Evolutionary conservation across 2,113 vertebrate genomes (phyloP), one percentile per base, ranked within the genome.

Genomic region (Oryzias woworae): DNA sequence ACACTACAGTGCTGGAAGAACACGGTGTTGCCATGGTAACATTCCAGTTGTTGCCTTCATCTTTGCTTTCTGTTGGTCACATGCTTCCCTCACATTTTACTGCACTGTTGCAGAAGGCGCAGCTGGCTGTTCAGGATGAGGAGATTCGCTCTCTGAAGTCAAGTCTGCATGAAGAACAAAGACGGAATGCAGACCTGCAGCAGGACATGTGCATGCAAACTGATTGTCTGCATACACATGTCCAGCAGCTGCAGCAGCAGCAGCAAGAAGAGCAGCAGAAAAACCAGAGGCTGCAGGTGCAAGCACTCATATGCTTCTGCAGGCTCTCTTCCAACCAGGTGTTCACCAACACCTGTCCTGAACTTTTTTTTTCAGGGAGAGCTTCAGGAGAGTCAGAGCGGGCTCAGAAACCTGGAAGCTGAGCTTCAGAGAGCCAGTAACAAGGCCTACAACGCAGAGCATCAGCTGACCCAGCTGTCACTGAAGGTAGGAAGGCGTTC

Each of bases 11-110:
- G 0, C 89, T 98, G 85, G 94, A 98, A 90, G 97, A 99, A 47
- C 94, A 96, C 43, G 94, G 93, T 0, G 88, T 92, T 14, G 94
- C 96, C 18, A 98, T 97, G 96, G 97, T 99, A 89, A 94, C 64
- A n/a, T 13, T 0, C 4, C 24, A 46, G 26, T 44, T 18, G 7
- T 26, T 4, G 16, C 8, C 20, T 3, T 15, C 22, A 16, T 15
- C 22, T 13, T 20, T 17, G 14, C 15, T 0, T 14, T 20, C 18
- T 28, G 4, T 6, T 28, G 20, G 20, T 20, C 14, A 17, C 14
- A 12, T 5, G 0, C 4, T 16, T 10, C 14, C 16, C 3, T 28
- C 16, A 16, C 3, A 5, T 8, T 17, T n/a, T 14, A 5, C 23
- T 13, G 18, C 17, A 3, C 18, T 18, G 5, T n/a, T 10, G 46